Evolutionary conservation across 2,888 invertebrate species (phyloP).

Genomic region (Diarsia dahlii): DNA sequence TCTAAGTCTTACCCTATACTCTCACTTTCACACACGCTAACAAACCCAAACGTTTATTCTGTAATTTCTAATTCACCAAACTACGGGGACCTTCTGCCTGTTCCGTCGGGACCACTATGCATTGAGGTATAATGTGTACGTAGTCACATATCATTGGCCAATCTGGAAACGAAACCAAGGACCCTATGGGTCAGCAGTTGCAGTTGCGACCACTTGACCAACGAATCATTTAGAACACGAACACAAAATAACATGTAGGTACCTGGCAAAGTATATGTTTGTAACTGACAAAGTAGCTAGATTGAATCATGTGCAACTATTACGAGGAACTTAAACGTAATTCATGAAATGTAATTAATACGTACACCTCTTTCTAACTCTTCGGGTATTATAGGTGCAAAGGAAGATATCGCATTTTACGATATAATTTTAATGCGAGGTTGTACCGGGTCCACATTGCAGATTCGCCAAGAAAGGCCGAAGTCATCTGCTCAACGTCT

Average conservation of each 20-base stretch:
- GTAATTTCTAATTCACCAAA: no score
- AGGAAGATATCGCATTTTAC: neutral
- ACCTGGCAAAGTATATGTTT: neutral
- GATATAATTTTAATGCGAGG: neutral
- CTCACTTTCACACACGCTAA: no score
- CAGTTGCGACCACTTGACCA: neutral
- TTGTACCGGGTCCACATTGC: neutral
- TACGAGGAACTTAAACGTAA: neutral
- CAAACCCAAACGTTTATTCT: no score
- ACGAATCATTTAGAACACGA: neutral
- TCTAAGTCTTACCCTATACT: no score
- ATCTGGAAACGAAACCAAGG: neutral
- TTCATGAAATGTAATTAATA: neutral
- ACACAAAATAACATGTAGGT: neutral
- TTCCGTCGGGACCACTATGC: no score
- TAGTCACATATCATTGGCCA: neutral
- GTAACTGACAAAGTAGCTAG: neutral
- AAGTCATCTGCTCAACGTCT: conserved; percentile 15
- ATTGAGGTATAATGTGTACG: no score
- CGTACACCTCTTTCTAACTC: neutral
- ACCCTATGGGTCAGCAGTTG: no score
- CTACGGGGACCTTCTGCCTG: no score
- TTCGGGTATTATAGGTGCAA: neutral
- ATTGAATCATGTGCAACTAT: no score
- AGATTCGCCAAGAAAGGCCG: conserved; percentile 30